Evolutionary conservation across 2,888 invertebrate species (phyloP), one percentile per base, ranked within the genome.

Genomic region (Ochropleura leucogaster): DNA sequence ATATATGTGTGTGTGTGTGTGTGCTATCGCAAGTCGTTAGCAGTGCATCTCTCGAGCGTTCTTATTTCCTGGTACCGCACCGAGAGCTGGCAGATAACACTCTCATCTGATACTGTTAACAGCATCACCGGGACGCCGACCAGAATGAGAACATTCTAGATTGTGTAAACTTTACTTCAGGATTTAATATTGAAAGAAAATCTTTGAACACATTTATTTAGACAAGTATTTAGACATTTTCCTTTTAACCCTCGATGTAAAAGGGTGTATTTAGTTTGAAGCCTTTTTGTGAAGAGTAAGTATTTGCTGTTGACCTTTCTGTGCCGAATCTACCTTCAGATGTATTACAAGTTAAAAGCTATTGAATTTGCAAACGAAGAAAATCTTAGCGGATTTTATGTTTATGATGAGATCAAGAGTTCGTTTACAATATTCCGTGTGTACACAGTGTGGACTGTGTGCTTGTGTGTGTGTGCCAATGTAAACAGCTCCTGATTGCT

Each of bases 11-110:
- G 20, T 8, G 57, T 46, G 62, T 62, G 44, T 40, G 8, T 20
- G 16, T 47, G 62, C n/a, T 70, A 67, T 59, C 57, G 18, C 53
- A 47, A 40, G 63, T 80, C 66, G 66, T 79, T 79, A 80, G 60
- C 63, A 57, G 74, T 57, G 68, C 55, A 80, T 69, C 69, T 80
- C 69, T 60, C 44, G 42, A 66, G 44, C 47, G 47, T 70, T 74
- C 57, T 74, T 80, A 74, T 70, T 74, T 69, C 69, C 80, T 75
- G 75, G 79, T 79, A 68, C 55, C 44, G 14, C 49, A 8, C 10
- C 20, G 12, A 71, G 53, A 10, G 46, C 40, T 44, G 7, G 44
- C 53, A 53, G 65, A 72, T 77, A 72, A 66, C 12, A 72, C 65
- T 42, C 59, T 62, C 60, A 69, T 69, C 63, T 59, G 46, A 64